Conservation (phyloP, 2,113 vertebrate species). For the Forbesichthys papilliferus region DNA sequence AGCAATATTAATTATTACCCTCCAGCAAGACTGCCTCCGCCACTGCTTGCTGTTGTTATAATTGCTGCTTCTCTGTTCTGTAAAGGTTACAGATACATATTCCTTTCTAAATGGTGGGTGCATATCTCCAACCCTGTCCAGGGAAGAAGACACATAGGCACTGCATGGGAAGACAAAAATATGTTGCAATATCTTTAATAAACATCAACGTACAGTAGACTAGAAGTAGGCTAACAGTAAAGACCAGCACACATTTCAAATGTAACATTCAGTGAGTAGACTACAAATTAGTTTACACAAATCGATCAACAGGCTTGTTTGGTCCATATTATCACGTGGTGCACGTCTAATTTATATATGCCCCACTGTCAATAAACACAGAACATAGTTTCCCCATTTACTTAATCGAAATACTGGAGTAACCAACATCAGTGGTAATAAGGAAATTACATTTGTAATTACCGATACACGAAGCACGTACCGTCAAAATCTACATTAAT, state of each 20-base stretch:
- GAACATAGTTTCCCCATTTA: background rate
- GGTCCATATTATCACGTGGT: too few species aligned
- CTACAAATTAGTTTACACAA: background rate
- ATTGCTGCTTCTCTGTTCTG: slow-evolving; percentile 61
- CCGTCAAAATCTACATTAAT: background rate
- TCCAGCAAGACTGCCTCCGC: slow-evolving; percentile 88
- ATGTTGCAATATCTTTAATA: background rate
- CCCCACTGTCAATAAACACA: too few species aligned
- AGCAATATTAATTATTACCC: slow-evolving; percentile 76
- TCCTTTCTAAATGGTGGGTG: slow-evolving; percentile 77
- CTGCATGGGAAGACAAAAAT: background rate
- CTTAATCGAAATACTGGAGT: background rate
- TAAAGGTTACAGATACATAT: slow-evolving; percentile 84
- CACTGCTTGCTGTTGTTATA: slow-evolving; percentile 84
- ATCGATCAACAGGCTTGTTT: slow-evolving; percentile 7
- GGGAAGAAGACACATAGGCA: slow-evolving; percentile 25
- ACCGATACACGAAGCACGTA: background rate
- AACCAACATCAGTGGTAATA: background rate
- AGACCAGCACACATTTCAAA: too few species aligned
- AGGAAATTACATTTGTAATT: background rate
- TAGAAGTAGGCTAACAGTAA: too few species aligned
- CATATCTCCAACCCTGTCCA: slow-evolving; percentile 67
- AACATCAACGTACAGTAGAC: too few species aligned
- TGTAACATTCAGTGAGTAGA: background rate
- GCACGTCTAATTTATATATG: too few species aligned